Base-by-base conservation (phyloP, 2,888 invertebrate species). In the Pedicia rivosa region DNA sequence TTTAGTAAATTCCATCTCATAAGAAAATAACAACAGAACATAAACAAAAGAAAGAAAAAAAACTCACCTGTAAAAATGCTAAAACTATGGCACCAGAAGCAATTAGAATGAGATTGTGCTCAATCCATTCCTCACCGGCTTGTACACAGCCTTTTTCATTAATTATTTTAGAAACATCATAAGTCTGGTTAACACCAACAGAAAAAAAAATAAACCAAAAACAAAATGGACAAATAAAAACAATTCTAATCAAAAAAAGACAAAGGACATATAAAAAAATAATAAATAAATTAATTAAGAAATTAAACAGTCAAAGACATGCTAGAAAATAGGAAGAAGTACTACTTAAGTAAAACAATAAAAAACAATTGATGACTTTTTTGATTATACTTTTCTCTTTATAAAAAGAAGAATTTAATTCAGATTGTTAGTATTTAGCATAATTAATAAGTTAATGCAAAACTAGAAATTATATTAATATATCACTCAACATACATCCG, bases 61-160 rank as follows among this genome's bases (percentile, higher is more conserved):
- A 42, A 70, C 71, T 68, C 70, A 92, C 94, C 86, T 95, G 91
- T 59, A 90, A 73, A 64, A 95, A 87, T 60, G 91, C 84, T 54
- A 84, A 73, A 61, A 81, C 76, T 60, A 94, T 83, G 55, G 81
- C 79, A 46, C 79, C 77, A 37, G 84, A 83, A 43, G 90, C 88
- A 56, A 97, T 87, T 53, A 83, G 73, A 59, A 95, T 79, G 53
- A 95, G 74, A 68, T 97, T 94, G 57, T 76, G 73, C 63, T 92
- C 91, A 53, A 92, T 75, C 95, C 94, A 95, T 57, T 86, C 84
- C 60, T 94, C 90, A 29, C 86, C 84, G 39, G 90, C 82, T 55
- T 84, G 82, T 53, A 97, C 70, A 64, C 95, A 97, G 56, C 95
- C 95, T 57, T 82, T 84, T 61, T 90, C 90, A 68, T 86, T 80